These are phyloP conservation scores for Lapara coniferarum DNA, from an alignment of 2,888 invertebrate species.

Conservation along the genomic window DNA sequence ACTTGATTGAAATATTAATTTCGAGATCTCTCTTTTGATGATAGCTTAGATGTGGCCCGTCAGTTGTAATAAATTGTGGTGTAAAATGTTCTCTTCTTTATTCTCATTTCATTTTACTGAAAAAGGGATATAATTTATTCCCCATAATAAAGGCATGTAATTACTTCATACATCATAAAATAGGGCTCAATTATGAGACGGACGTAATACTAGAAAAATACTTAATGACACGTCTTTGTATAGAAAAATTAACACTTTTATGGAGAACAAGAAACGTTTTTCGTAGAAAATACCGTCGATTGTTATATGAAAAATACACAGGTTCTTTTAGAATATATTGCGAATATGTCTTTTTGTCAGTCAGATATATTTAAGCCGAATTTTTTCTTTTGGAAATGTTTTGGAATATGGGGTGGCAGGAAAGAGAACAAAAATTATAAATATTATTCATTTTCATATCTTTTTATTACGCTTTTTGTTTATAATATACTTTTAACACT, in stretches of 20 bases:
- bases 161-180: conserved; percentile 40
- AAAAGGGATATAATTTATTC: not conserved
- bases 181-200: conserved; percentile 39
- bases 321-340: not conserved
- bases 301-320: not conserved
- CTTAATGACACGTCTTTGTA: conserved; percentile 46
- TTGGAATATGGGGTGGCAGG: conserved; percentile 62
- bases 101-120: not conserved
- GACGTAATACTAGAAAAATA: conserved; percentile 46
- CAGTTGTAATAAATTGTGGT: conserved; percentile 14
- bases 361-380: conserved; percentile 58
- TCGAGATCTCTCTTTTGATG: conserved; percentile 45
- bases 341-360: conserved; percentile 37
- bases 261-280: conserved; percentile 29
- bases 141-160: conserved; percentile 34
- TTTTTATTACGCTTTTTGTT: conserved; percentile 48
- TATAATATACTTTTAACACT: conserved; percentile 61
- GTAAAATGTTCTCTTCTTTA: not conserved
- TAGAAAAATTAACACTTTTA: conserved; percentile 44
- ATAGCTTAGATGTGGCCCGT: conserved; percentile 35
- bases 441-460: conserved; percentile 55
- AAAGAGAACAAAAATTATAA: conserved; percentile 52
- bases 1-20: conserved; percentile 77
- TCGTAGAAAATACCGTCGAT: not conserved
- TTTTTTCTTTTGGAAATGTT: conserved; percentile 54